Evolutionary conservation across 1,140 invertebrate genomes (phyloP).

Genomic region (Aporrectodea caliginosa): DNA sequence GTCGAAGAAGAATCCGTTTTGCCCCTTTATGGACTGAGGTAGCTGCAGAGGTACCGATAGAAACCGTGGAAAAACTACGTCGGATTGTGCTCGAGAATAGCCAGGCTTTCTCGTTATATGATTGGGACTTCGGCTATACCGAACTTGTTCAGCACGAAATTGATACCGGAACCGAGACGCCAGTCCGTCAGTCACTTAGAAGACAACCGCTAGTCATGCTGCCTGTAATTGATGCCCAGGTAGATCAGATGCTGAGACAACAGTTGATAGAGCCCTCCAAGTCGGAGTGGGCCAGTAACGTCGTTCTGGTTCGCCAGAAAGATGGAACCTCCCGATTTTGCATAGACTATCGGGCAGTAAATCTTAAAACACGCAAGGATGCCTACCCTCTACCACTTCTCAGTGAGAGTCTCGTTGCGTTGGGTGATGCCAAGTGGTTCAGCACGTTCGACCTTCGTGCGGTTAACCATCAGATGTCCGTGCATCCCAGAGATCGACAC

Average conservation of each 20-base stretch:
- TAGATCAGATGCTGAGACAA: constrained; percentile 1
- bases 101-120: too few relatives aligned
- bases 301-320: constrained; percentile 43
- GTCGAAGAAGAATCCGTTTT: too few relatives aligned
- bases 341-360: constrained; percentile 41
- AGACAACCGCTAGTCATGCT: neutral
- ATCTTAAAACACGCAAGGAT: constrained; percentile 37
- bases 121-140: too few relatives aligned
- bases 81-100: too few relatives aligned
- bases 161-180: neutral
- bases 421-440: constrained; percentile 36
- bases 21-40: too few relatives aligned
- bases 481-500: constrained; percentile 43
- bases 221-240: neutral
- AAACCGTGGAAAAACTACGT: too few relatives aligned
- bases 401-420: constrained; percentile 39
- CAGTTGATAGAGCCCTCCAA: constrained; percentile 12
- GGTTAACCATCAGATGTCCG: constrained; percentile 52
- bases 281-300: constrained; percentile 41
- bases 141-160: too few relatives aligned
- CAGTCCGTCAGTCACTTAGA: constrained; percentile 1
- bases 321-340: constrained; percentile 38
- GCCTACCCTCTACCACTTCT: constrained; percentile 41
- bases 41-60: too few relatives aligned
- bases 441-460: constrained; percentile 37